These are phyloP conservation scores for Folsomia manolachei DNA, from an alignment of 2,888 invertebrate species.

Conservation along the genomic window DNA sequence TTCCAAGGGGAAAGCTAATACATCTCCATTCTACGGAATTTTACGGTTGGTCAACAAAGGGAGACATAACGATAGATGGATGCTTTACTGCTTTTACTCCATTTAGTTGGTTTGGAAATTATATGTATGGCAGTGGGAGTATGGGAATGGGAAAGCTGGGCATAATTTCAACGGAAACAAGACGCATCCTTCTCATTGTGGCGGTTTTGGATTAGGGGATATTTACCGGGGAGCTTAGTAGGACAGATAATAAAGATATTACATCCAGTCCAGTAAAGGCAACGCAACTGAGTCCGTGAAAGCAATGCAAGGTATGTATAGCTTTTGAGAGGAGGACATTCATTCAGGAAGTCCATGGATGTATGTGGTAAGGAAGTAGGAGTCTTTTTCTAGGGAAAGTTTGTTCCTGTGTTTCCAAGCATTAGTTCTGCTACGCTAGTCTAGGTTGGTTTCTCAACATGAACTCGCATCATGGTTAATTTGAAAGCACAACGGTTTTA, in stretches of 20 bases:
- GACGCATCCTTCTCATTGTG: not conserved
- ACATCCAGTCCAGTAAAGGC: not conserved
- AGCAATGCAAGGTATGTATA: conserved; percentile 1
- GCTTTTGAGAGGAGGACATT: not conserved
- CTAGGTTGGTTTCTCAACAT: no score
- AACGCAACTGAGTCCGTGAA: no score
- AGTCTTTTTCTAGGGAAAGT: not conserved
- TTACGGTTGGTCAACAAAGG: conserved; percentile 24
- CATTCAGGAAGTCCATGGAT: conserved; percentile 9
- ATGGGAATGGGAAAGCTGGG: not conserved
- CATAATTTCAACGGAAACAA: conserved; percentile 6
- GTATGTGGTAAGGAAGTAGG: conserved; percentile 3
- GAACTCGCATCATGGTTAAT: conserved; percentile 6
- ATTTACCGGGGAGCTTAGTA: conserved; percentile 11
- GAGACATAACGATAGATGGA: conserved; percentile 6
- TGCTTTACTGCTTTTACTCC: conserved; percentile 1
- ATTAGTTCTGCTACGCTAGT: no score
- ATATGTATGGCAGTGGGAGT: no score
- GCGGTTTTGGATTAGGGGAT: conserved; percentile 10
- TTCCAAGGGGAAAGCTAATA: conserved; percentile 18
- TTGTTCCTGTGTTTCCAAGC: not conserved
- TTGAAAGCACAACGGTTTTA: conserved; percentile 18
- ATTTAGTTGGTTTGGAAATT: no score
- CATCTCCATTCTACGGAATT: conserved; percentile 16
- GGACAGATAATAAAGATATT: conserved; percentile 14